Conservation (phyloP, 2,113 vertebrate species). For the Leptobrachium ailaonicum region DNA sequence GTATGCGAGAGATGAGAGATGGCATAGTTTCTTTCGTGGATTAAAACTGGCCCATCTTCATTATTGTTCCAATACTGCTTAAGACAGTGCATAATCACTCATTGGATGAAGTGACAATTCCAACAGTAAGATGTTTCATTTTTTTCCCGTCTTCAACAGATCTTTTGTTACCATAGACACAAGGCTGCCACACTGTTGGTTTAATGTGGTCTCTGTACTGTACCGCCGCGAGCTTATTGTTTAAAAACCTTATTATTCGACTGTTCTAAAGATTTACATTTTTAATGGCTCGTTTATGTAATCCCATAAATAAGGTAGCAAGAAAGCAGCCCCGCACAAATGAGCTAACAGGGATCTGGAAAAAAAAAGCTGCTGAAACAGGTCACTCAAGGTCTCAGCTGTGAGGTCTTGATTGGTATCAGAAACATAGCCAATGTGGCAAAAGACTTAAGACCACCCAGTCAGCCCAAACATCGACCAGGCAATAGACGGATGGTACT, state of each 20-base stretch:
- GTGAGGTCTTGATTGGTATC: constrained; percentile 80
- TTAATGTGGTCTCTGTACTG: constrained; percentile 68
- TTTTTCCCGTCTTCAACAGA: constrained; percentile 61
- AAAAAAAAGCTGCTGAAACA: constrained; percentile 71
- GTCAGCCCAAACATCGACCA: constrained; percentile 75
- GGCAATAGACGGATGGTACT: constrained; percentile 71
- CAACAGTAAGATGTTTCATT: constrained; percentile 66
- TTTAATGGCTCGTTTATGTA: constrained; percentile 89
- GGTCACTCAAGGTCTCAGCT: constrained; percentile 84
- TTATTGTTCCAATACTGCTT: constrained; percentile 72
- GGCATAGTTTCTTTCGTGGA: constrained; percentile 65
- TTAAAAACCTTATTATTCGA: constrained; percentile 77
- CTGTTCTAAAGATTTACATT: constrained; percentile 86
- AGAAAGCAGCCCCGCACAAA: constrained; percentile 79
- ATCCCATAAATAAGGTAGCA: constrained; percentile 85
- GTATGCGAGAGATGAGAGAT: constrained; percentile 61
- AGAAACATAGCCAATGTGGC: constrained; percentile 74
- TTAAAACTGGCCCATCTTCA: constrained; percentile 73
- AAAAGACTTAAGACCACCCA: constrained; percentile 87
- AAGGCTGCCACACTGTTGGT: constrained; percentile 59
- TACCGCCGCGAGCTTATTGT: constrained; percentile 75
- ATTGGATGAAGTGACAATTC: constrained; percentile 65
- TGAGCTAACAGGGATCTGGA: constrained; percentile 71
- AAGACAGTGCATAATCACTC: constrained; percentile 67
- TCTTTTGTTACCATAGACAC: constrained; percentile 75